A percentile compares a stretch with the other conserved stretches of the same genome.
These are phyloP conservation scores for Lampropteryx suffumata DNA, from an alignment of 2,888 invertebrate genomes.

Conservation along the genomic window DNA sequence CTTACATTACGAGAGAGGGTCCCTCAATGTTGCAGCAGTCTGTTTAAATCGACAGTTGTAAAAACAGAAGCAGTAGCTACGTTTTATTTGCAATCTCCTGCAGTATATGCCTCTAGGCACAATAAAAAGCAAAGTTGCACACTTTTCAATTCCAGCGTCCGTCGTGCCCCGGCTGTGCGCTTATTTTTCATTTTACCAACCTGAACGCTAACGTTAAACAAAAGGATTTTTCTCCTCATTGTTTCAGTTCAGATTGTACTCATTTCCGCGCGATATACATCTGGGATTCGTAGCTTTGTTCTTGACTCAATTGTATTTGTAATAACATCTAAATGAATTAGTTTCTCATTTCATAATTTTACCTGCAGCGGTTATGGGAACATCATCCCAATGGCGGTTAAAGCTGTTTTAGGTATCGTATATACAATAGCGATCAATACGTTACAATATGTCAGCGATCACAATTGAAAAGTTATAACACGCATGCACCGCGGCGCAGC, in stretches of 20 bases:
- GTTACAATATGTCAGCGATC: constrained; percentile 53
- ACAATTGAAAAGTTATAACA: constrained; percentile 47
- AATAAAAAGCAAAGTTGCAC: constrained; percentile 68
- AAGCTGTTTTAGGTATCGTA: constrained; percentile 21
- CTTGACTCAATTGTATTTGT: constrained; percentile 19
- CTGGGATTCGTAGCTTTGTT: constrained; percentile 19
- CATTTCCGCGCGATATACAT: constrained; percentile 32
- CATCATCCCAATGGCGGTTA: constrained; percentile 5
- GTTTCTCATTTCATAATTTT: not conserved
- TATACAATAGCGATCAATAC: constrained; percentile 56
- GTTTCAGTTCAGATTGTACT: constrained; percentile 48
- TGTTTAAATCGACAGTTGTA: constrained; percentile 35
- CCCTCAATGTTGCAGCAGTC: constrained; percentile 13
- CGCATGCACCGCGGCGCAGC: constrained; percentile 60
- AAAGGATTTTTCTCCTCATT: constrained; percentile 67
- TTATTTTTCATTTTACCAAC: constrained; percentile 69
- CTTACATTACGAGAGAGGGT: not conserved
- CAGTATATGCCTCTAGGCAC: constrained; percentile 47
- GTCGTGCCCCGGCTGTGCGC: constrained; percentile 51
- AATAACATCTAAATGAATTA: not conserved
- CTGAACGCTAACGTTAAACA: constrained; percentile 60
- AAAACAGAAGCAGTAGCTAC: constrained; percentile 40
- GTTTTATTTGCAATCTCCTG: constrained; percentile 57
- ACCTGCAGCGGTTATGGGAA: constrained; percentile 3
- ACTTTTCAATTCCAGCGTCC: constrained; percentile 67